phyloP scores from a whole-genome alignment of 2,888 invertebrate genomes.

The Trilocha varians region DNA sequence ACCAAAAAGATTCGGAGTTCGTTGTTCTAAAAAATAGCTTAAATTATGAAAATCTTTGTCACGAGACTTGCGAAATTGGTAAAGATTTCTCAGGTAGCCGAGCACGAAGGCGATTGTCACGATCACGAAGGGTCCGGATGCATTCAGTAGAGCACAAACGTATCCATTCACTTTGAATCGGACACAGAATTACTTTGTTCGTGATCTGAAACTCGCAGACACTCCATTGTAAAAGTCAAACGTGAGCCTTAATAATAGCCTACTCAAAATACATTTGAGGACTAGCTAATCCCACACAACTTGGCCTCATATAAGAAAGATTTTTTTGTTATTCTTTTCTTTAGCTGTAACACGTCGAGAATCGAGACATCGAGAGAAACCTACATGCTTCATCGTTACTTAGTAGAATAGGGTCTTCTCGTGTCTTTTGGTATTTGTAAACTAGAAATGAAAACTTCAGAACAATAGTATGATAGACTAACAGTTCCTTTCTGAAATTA shows the following conservation, averaged over 20 bases:
- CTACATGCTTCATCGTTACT: too few species aligned
- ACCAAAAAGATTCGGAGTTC: not conserved
- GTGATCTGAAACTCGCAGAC: slow-evolving; percentile 44
- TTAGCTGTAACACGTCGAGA: too few species aligned
- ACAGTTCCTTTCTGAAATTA: too few species aligned
- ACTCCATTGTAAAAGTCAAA: slow-evolving; percentile 21
- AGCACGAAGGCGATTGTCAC: slow-evolving; percentile 28
- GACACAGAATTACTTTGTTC: slow-evolving; percentile 38
- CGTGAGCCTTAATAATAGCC: slow-evolving; percentile 9
- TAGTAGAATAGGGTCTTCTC: too few species aligned
- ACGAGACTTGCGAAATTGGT: slow-evolving; percentile 15
- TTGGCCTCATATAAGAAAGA: not conserved
- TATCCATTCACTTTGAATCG: slow-evolving; percentile 52
- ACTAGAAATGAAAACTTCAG: too few species aligned
- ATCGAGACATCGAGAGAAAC: too few species aligned
- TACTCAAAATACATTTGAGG: slow-evolving; percentile 1
- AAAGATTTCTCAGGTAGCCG: slow-evolving; percentile 22
- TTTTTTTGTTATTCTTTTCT: slow-evolving; percentile 1
- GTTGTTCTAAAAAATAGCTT: not conserved
- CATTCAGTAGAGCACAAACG: slow-evolving; percentile 48
- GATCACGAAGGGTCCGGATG: slow-evolving; percentile 48
- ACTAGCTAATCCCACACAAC: too few species aligned
- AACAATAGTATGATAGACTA: too few species aligned
- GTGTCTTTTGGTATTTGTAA: too few species aligned
- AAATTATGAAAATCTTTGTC: slow-evolving; percentile 3